Evolutionary conservation across 92 coral and sea anemone genomes (phyloP).

Genomic region (Parazoanthus swiftii): DNA sequence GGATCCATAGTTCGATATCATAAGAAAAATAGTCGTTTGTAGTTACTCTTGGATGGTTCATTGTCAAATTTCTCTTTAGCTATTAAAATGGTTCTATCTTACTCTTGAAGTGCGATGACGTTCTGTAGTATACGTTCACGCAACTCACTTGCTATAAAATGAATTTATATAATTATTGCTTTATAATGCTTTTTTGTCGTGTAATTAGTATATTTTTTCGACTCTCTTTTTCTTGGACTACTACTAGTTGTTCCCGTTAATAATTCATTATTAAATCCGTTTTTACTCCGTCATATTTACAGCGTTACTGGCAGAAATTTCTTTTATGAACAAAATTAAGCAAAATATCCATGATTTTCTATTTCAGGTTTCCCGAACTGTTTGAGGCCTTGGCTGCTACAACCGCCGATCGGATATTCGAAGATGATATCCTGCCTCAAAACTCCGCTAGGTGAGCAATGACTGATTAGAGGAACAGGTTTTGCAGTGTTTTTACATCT

Average conservation of each 20-base stretch:
- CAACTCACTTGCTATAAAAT: too few species aligned
- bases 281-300: not conserved
- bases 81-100: too few species aligned
- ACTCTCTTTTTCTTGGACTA: not conserved
- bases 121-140: too few species aligned
- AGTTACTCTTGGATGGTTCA: not conserved
- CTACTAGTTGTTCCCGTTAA: too few species aligned
- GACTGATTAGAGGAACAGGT: not conserved
- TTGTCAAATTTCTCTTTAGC: not conserved
- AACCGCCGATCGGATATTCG: conserved; percentile 53
- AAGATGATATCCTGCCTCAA: conserved; percentile 56
- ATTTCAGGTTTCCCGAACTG: conserved; percentile 77
- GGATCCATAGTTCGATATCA: not conserved
- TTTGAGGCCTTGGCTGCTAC: conserved; percentile 72
- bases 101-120: too few species aligned
- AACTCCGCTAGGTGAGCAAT: conserved; percentile 47
- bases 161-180: too few species aligned
- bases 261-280: too few species aligned
- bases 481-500: not conserved
- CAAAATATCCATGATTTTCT: too few species aligned
- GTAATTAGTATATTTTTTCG: too few species aligned
- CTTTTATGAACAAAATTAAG: not conserved
- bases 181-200: too few species aligned
- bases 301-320: not conserved
- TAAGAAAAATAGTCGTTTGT: too few species aligned